Evolutionary conservation across 2,797 vertebrate species (phyloP), one percentile per base, ranked within the genome.

Genomic region (Trichosurus vulpecula): DNA sequence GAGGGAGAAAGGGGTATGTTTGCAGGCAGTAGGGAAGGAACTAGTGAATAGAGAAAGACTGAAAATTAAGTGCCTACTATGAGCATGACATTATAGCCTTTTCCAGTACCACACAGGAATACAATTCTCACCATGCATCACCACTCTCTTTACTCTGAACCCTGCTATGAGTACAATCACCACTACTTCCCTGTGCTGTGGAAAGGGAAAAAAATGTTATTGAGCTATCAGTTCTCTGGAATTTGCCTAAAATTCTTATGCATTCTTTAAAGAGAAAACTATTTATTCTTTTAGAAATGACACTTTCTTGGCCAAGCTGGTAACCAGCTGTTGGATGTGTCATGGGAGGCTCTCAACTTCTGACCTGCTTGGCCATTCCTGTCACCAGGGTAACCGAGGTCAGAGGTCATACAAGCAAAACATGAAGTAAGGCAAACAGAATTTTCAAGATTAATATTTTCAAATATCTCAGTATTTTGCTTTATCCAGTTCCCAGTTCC

Each of bases 221-320:
- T 6, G 54, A 55, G 30, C 81, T 94, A 91, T 41, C 91, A 92
- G 66, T 89, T 92, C 93, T 57, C 41, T 92, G 92, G 14, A 58
- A 52, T 89, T 91, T 51, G 92, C 93, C 55, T 90, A 91, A 66
- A 97, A 66, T 52, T 90, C 10, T 74, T 93, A 25, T 87, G 31
- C 55, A 92, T 95, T 92, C 90, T 95, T 95, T 74, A 90, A 89
- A 91, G 52, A 92, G 31, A 31, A 96, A 96, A 94, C 90, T 94
- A 74, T 66, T 94, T 95, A 57, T 57, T 57, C 56, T 90, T 96
- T 96, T 96, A 91, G 91, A 96, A 96, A 94, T 95, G 96, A 91
- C 96, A 55, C 91, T 91, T 94, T 95, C 92, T 96, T 96, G 94
- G 91, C 96, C 90, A 87, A 89, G 52, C 47, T 31, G 53, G 51